Base-by-base conservation (phyloP, 1,140 invertebrate genomes). In the Aleiodes sp. region DNA sequence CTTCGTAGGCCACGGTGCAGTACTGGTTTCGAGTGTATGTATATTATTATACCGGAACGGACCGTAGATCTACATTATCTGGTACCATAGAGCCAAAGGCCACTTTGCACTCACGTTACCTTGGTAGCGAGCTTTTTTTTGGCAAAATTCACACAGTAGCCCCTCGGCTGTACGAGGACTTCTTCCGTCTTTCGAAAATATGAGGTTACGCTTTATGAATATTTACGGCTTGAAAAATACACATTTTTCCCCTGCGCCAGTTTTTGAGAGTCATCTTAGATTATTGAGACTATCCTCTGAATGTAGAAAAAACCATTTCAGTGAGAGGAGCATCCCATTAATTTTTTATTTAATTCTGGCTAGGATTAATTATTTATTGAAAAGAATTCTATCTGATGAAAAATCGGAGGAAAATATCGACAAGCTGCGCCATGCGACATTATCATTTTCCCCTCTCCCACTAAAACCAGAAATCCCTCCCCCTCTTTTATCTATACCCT, bases 151-250 rank as follows among this genome's bases (percentile, higher is more conserved):
- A 29, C 28, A 65, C 28, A 65, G 28, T 35, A 35, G 31, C 4
- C n/a, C n/a, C n/a, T 52, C 7, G 52, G 8, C 1, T 57, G 2
- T 21, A 4, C 19, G 70, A 66, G 69, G 66, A 60, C 65, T 74
- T 73, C 67, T 79, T 77, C 75, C 75, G 72, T 72, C 69, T 79
- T 78, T 76, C 76, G 2, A 77, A 80, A 78, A 77, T 78, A 79
- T 75, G 73, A 78, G 73, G 70, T 66, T 64, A 75, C 75, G 75
- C 65, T 75, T 79, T 74, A 78, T 71, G 43, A 70, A 77, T 79
- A 79, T 80, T 78, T 78, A 76, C 72, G 70, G 56, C 10, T 35
- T 35, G 4, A 35, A 35, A 10, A 10, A 35, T 35, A 35, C 31
- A 10, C 31, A 35, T 10, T 10, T 10, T 19, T 65, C 37, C 10